Base-by-base conservation (phyloP, 2,113 vertebrate genomes). In the Callocephalon fimbriatum region DNA sequence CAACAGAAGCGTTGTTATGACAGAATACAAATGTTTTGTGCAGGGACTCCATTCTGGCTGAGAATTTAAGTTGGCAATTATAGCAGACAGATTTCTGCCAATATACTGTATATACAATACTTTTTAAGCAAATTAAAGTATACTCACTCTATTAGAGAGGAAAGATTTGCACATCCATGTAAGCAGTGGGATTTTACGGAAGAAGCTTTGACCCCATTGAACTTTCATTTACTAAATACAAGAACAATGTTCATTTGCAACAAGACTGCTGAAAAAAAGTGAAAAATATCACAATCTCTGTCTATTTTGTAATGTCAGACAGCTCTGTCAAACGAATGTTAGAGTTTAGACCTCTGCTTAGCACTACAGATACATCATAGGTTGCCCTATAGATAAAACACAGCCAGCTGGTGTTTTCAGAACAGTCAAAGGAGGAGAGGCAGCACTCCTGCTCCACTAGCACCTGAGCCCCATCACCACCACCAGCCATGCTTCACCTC, bases 1-100 rank as follows among this genome's bases (percentile, higher is more conserved):
- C 79, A 94, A 95, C 75, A 94, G 86, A 93, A 78, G 56, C 66
- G 85, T 66, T 14, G 6, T 90, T 97, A 82, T 93, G 58, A 94
- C 73, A 93, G 72, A 85, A 95, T 65, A 77, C 32, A 90, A 90
- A 63, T 38, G n/a, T 40, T 96, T 70, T 81, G 67, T 91, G 66
- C 53, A 94, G 47, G 25, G 25, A 84, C 38, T 68, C 27, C 25
- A 47, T 78, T 92, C 75, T 93, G 89, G 38, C 74, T 89, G 45
- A 88, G 42, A 54, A 90, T 59, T 85, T 71, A 79, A 48, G 31
- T 54, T 88, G 62, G 56, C 38, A 90, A 86, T 93, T 96, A 51
- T 18, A 94, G 68, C 83, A 78, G 51, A 38, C 12, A 88, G 35
- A 20, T 75, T 90, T 86, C 61, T 84, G 65, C 61, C 86, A 86